Base-by-base conservation (phyloP, 2,888 invertebrate species). In the Xiphydria camelus region DNA sequence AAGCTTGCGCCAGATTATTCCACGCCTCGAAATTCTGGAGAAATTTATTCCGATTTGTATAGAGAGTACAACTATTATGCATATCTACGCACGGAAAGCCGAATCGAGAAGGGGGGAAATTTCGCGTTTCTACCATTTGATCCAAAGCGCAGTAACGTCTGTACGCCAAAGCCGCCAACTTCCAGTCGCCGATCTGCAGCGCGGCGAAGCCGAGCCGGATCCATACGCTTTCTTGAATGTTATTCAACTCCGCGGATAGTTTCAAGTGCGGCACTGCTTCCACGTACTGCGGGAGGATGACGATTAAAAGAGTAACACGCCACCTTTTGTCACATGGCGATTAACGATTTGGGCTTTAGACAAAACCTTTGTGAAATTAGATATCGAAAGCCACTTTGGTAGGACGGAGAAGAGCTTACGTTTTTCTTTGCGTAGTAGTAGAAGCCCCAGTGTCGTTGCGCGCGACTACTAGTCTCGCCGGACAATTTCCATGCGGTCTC, bases 1-100 rank as follows among this genome's bases (percentile, higher is more conserved):
- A 93, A 2, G 93, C 92, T 68, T 96, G 94, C 9, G 95, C 94
- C 46, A 99, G 79, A 75, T 99, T 99, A 76, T 95, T 98, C 99
- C 98, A 99, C 0, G 94, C 94, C 77, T 98, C 96, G 73, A 93
- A 97, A 41, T 90, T 89, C 76, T 88, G 79, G 0, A 87, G 69
- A n/a, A n/a, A n/a, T n/a, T n/a, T n/a, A n/a, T n/a, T n/a, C n/a
- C n/a, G n/a, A n/a, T n/a, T n/a, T n/a, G n/a, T n/a, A 29, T 7
- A 29, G 3, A 12, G 12, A 29, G 9, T 29, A 29, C 1, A 12
- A 14, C 15, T 29, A 5, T 15, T 12, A 14, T 36, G 12, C 3
- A 33, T 33, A 25, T 18, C 14, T 19, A n/a, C n/a, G 1, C 15
- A 36, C 4, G 17, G 9, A 18, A 9, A 12, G 10, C 20, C 18